Percentiles rank a stretch among this genome's conserved stretches.
Evolutionary conservation across 2,888 invertebrate genomes (phyloP).

Genomic region (Mystacides longicornis): DNA sequence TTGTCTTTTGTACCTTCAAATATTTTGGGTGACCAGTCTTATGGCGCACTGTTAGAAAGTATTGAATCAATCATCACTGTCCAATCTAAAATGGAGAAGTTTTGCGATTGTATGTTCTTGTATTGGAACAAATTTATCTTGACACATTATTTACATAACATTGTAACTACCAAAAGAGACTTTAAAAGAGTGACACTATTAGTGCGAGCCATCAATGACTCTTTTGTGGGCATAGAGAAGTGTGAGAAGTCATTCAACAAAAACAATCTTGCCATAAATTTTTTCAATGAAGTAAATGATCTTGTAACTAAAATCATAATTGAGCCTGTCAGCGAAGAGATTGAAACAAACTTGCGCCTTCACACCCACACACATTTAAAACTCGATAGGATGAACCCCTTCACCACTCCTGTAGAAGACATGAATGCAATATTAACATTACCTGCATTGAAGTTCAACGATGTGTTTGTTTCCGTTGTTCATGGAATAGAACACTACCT

Average conservation of each 20-base stretch:
- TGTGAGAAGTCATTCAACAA: conserved; percentile 35
- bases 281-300: conserved; percentile 36
- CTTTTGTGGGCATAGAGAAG: conserved; percentile 36
- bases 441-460: conserved; percentile 48
- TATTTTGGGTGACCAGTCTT: conserved; percentile 55
- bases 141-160: conserved; percentile 67
- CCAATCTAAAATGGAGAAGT: conserved; percentile 47
- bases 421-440: conserved; percentile 54
- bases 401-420: conserved; percentile 57
- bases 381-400: conserved; percentile 63
- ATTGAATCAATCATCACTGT: conserved; percentile 58
- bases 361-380: conserved; percentile 90
- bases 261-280: conserved; percentile 33
- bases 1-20: conserved; percentile 59
- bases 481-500: conserved; percentile 81
- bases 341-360: conserved; percentile 88
- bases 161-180: conserved; percentile 60
- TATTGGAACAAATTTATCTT: conserved; percentile 76
- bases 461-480: conserved; percentile 55
- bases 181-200: conserved; percentile 51
- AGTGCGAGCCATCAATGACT: conserved; percentile 43
- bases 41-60: conserved; percentile 55
- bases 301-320: conserved; percentile 53
- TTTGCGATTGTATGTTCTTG: conserved; percentile 70
- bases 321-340: conserved; percentile 70